Conservation (phyloP, 2,888 invertebrate species). For the Galerucella nymphaeae region DNA sequence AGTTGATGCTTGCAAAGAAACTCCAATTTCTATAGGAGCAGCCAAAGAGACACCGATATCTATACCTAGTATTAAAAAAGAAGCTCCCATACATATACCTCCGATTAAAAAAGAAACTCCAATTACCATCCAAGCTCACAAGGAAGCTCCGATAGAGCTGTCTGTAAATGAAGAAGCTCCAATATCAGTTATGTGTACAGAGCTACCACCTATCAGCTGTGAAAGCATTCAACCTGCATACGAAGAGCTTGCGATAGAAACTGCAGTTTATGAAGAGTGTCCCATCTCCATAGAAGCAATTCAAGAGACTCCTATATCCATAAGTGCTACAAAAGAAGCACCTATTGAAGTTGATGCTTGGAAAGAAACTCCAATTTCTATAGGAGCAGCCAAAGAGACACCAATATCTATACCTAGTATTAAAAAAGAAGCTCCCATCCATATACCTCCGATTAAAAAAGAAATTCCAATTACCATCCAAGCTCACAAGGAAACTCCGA, state of each 20-base stretch:
- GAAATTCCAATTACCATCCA: background rate
- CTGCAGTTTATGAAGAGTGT: too few species aligned
- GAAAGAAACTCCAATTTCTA: background rate
- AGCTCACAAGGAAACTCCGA: background rate
- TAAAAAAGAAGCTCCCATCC: background rate
- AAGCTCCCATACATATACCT: too few species aligned
- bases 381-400: background rate
- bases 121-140: background rate
- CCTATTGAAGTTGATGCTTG: too few species aligned
- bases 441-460: background rate
- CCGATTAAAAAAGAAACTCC: background rate
- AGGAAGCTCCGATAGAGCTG: background rate
- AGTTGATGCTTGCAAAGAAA: too few species aligned
- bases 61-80: too few species aligned
- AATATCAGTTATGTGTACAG: too few species aligned
- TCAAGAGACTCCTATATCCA: background rate
- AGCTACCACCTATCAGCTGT: too few species aligned
- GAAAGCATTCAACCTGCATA: background rate
- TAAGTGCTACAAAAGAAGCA: background rate
- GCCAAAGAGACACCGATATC: background rate
- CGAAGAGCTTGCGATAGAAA: too few species aligned
- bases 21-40: background rate
- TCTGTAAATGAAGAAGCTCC: background rate
- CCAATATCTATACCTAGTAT: too few species aligned
- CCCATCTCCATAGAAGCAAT: background rate